Conservation (phyloP, 2,888 invertebrate species). For the Eutolmus rufibarbis region DNA sequence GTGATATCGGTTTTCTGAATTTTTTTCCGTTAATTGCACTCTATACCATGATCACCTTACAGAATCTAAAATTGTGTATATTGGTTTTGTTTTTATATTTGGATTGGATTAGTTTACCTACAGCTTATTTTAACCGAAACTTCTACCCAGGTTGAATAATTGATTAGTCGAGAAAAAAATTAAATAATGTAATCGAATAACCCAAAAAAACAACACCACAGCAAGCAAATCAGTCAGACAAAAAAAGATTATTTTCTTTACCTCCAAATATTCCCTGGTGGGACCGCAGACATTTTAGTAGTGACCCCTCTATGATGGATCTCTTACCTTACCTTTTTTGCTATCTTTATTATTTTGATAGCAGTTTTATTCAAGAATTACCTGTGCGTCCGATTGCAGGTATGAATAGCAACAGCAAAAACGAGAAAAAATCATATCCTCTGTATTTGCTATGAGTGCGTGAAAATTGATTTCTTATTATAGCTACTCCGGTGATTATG, state of each 20-base stretch:
- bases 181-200: too few species aligned
- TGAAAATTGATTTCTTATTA: background rate
- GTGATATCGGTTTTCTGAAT: background rate
- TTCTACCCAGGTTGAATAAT: background rate
- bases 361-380: background rate
- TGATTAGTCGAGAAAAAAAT: background rate
- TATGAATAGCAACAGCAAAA: background rate
- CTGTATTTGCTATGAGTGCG: background rate
- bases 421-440: background rate
- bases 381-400: background rate
- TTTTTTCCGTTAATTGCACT: background rate
- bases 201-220: background rate
- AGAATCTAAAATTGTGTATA: background rate
- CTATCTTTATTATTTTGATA: background rate
- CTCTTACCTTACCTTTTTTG: background rate
- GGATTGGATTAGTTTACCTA: background rate
- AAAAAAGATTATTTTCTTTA: background rate
- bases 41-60: background rate
- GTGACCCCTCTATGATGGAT: background rate
- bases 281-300: background rate
- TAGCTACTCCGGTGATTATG: too few species aligned
- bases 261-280: too few species aligned
- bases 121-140: background rate
- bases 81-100: background rate
- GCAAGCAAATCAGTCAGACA: background rate